Evolutionary conservation across 2,797 vertebrate species (phyloP).

Genomic region (Manis crassicaudata): DNA sequence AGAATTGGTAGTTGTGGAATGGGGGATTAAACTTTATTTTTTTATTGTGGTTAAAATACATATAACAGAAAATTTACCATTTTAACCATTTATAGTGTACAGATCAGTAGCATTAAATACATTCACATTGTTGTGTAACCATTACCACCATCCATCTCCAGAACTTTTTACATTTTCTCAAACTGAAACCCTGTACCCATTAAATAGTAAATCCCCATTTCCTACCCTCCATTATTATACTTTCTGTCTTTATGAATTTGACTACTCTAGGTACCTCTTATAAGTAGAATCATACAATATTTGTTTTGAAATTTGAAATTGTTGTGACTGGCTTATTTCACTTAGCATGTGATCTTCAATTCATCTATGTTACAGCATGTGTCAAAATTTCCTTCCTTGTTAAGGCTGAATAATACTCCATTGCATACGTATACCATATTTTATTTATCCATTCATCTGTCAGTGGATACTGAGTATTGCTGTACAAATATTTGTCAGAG

Average conservation of each 20-base stretch:
- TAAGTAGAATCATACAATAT: background rate
- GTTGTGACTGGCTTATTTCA: background rate
- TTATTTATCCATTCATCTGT: background rate
- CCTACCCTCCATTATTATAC: background rate
- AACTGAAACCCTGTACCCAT: background rate
- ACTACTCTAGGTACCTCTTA: background rate
- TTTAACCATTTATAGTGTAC: background rate
- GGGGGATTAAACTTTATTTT: background rate
- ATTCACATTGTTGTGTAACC: background rate
- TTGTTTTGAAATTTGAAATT: background rate
- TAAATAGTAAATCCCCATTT: background rate
- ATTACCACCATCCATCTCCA: background rate
- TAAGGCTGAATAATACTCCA: background rate
- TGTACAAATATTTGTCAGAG: background rate
- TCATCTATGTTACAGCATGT: background rate
- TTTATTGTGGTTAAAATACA: conserved; percentile 7
- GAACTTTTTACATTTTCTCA: background rate
- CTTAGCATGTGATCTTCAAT: background rate
- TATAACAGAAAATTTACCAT: background rate
- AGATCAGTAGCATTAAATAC: background rate
- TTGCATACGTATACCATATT: background rate
- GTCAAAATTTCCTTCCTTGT: background rate
- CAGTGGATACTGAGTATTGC: background rate
- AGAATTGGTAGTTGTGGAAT: background rate
- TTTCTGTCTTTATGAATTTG: background rate